phyloP scores from a whole-genome alignment of 2,888 invertebrate species.

The Saturnia japonica region DNA sequence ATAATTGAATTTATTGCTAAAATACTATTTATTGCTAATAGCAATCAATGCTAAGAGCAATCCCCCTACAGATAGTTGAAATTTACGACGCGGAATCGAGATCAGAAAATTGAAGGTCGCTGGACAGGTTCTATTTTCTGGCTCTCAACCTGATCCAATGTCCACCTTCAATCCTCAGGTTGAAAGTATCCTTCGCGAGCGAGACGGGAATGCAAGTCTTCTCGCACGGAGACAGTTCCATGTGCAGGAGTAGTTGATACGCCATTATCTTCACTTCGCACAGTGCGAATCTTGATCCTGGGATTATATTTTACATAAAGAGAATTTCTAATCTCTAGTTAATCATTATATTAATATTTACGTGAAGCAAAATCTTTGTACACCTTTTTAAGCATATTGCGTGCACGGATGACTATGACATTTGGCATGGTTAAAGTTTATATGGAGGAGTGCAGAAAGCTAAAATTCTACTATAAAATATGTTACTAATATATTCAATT shows the following conservation, averaged over 20 bases:
- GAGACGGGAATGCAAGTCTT: slow-evolving; percentile 40
- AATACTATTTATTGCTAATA: too few species aligned
- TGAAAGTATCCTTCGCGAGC: slow-evolving; percentile 40
- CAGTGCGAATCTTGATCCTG: slow-evolving; percentile 56
- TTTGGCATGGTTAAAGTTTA: too few species aligned
- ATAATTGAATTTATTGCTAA: too few species aligned
- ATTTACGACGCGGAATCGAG: neutral
- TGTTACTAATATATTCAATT: too few species aligned
- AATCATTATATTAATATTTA: too few species aligned
- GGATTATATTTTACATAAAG: neutral
- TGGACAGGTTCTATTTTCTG: neutral
- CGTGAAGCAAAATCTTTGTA: too few species aligned
- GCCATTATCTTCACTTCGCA: slow-evolving; percentile 52
- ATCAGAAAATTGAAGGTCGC: neutral
- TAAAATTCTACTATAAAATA: too few species aligned
- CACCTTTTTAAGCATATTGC: too few species aligned
- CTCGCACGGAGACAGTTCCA: slow-evolving; percentile 45
- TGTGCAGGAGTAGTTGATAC: slow-evolving; percentile 47
- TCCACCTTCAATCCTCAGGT: slow-evolving; percentile 47
- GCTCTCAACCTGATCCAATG: slow-evolving; percentile 50
- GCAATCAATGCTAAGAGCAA: neutral
- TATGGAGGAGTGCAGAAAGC: too few species aligned
- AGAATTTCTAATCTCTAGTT: too few species aligned
- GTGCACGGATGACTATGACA: too few species aligned
- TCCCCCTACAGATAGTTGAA: neutral